phyloP scores from a whole-genome alignment of 2,797 vertebrate genomes.

The Cynodonichthys magdalenae region DNA sequence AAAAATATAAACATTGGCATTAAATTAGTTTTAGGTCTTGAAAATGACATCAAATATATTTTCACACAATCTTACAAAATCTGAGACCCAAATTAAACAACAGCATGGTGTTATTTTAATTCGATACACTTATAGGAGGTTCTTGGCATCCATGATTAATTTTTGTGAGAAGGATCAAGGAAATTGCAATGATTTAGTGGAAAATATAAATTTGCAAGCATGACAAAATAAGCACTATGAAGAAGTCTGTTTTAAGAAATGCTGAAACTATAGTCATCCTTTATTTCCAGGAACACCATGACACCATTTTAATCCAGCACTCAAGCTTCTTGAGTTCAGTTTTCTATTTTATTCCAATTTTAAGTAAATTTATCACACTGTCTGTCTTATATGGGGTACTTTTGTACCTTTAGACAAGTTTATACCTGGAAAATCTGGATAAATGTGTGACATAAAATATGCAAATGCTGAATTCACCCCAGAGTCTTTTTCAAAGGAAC shows the following conservation, averaged over 20 bases:
- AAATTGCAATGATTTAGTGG: not conserved
- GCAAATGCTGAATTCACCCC: not conserved
- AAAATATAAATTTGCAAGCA: not conserved
- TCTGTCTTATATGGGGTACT: no score
- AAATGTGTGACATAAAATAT: no score
- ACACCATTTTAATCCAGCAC: slow-evolving; percentile 1
- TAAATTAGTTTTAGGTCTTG: no score
- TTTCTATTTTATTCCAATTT: not conserved
- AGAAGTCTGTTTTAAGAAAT: not conserved
- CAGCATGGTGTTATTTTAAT: no score
- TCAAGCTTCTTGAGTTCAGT: not conserved
- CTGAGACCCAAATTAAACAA: no score
- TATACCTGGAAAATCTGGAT: not conserved
- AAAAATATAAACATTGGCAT: no score
- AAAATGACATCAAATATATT: no score
- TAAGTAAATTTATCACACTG: no score
- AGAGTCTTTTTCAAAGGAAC: not conserved
- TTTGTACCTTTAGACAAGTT: not conserved
- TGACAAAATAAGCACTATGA: not conserved
- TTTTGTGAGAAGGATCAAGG: no score
- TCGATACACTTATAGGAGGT: no score
- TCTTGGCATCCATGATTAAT: no score
- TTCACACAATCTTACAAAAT: no score
- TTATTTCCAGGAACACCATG: not conserved
- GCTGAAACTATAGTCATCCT: not conserved